A percentile compares a stretch with the other conserved stretches of the same genome.
Conservation (phyloP, 2,113 vertebrate genomes). For the Paedocypris sp. region DNA sequence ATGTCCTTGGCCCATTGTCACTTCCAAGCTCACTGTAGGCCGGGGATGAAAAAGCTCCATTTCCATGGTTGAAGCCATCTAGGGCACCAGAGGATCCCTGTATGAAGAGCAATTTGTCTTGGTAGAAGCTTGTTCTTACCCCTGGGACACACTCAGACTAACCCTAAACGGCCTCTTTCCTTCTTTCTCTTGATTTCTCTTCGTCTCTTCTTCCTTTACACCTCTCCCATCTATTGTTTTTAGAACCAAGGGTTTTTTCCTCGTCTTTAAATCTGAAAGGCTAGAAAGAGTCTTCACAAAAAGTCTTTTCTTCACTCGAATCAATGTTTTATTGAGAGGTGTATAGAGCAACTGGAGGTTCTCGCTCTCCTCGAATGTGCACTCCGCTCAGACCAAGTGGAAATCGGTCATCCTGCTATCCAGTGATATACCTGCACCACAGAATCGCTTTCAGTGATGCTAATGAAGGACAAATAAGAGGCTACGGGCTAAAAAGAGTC, state of each 20-base stretch:
- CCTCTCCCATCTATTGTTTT: not conserved
- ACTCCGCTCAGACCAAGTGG: not conserved
- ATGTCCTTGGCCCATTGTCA: too few relatives aligned
- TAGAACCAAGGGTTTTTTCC: too few relatives aligned
- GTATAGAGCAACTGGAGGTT: not conserved
- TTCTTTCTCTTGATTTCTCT: not conserved
- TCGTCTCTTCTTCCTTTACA: not conserved
- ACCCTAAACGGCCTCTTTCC: not conserved
- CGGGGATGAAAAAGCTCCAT: slow-evolving; percentile 13
- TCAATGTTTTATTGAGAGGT: slow-evolving; percentile 27
- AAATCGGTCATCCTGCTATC: not conserved
- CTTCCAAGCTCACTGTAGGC: too few relatives aligned
- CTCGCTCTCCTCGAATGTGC: not conserved
- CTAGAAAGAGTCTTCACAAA: slow-evolving; percentile 17
- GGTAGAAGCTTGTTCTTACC: slow-evolving; percentile 10
- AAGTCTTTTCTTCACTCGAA: slow-evolving; percentile 13
- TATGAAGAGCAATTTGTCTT: slow-evolving; percentile 33
- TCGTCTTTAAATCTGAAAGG: not conserved
- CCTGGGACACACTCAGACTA: slow-evolving; percentile 8
- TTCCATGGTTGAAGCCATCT: slow-evolving; percentile 3
- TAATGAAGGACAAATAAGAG: not conserved
- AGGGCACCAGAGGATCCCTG: slow-evolving; percentile 19
- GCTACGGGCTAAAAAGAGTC: slow-evolving; percentile 11
- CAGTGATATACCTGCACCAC: not conserved
- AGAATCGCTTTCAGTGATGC: not conserved